phyloP scores from a whole-genome alignment of 1,140 invertebrate genomes.

The Sycophila sp. region DNA sequence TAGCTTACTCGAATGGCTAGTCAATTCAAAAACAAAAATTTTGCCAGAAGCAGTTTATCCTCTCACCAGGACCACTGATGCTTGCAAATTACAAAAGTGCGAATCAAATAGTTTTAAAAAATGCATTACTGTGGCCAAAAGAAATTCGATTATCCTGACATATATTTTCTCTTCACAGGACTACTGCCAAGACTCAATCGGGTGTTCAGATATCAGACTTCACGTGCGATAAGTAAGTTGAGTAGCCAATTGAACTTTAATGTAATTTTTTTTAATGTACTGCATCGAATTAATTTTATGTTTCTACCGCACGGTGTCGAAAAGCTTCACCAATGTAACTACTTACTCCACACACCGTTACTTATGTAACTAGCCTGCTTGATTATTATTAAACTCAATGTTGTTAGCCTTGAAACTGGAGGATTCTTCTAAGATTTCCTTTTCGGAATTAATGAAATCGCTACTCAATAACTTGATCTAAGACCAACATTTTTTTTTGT shows the following conservation, averaged over 20 bases:
- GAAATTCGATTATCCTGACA: no score
- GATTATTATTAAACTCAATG: not conserved
- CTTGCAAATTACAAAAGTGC: constrained; percentile 69
- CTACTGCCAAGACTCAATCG: constrained; percentile 31
- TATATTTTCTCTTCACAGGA: constrained; percentile 46
- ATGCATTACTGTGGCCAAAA: constrained; percentile 16
- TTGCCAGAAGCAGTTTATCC: constrained; percentile 75
- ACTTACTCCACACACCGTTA: not conserved
- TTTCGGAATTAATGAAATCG: not conserved
- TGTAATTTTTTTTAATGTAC: no score
- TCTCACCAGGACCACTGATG: constrained; percentile 68
- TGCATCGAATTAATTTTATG: not conserved
- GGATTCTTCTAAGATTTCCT: not conserved
- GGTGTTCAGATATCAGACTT: constrained; percentile 57
- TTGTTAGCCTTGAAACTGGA: constrained; percentile 8
- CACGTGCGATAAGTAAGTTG: constrained; percentile 66
- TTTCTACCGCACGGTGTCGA: not conserved
- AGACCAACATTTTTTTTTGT: no score
- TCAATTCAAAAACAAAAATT: constrained; percentile 69
- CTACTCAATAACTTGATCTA: not conserved
- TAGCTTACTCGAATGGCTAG: constrained; percentile 77
- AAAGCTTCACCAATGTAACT: not conserved
- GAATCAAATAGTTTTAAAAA: constrained; percentile 35
- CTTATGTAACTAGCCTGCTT: constrained; percentile 9
- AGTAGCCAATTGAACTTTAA: no score